A percentile compares a stretch with the other conserved stretches of the same genome.
These are phyloP conservation scores for Odontamblyopus lacepedii DNA, from an alignment of 2,797 vertebrate genomes.

Conservation along the genomic window DNA sequence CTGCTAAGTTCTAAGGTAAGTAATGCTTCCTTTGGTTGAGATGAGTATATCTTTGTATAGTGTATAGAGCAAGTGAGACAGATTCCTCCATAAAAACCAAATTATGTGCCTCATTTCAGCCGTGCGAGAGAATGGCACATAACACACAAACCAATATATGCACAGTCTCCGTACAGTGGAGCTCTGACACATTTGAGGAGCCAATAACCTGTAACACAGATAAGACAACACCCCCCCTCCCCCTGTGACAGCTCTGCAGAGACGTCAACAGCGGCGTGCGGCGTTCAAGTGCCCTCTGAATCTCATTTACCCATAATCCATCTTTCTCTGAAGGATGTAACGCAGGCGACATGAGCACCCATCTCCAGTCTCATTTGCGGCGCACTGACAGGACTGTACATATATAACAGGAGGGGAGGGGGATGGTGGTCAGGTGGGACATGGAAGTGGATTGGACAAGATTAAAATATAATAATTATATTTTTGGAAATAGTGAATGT, in stretches of 20 bases:
- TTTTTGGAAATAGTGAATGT: too few relatives aligned
- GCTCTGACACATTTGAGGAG: constrained; percentile 14
- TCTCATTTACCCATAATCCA: constrained; percentile 45
- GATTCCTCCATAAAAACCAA: too few relatives aligned
- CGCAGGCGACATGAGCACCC: constrained; percentile 33
- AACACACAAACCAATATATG: not conserved
- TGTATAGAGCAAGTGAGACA: too few relatives aligned
- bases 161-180: not conserved
- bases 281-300: constrained; percentile 23
- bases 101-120: not conserved
- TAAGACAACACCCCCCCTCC: constrained; percentile 32
- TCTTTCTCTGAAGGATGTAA: constrained; percentile 51
- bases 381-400: constrained; percentile 23
- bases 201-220: constrained; percentile 48
- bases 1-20: too few relatives aligned
- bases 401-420: constrained; percentile 14
- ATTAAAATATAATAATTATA: too few relatives aligned
- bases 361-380: constrained; percentile 45
- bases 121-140: not conserved
- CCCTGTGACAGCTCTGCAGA: constrained; percentile 19
- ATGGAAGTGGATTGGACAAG: too few relatives aligned
- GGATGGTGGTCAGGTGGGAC: too few relatives aligned
- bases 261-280: constrained; percentile 13
- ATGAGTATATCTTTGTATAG: too few relatives aligned
- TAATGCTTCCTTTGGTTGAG: too few relatives aligned